These are phyloP conservation scores for Tragopan temminckii DNA, from an alignment of 2,797 vertebrate species.

Conservation along the genomic window DNA sequence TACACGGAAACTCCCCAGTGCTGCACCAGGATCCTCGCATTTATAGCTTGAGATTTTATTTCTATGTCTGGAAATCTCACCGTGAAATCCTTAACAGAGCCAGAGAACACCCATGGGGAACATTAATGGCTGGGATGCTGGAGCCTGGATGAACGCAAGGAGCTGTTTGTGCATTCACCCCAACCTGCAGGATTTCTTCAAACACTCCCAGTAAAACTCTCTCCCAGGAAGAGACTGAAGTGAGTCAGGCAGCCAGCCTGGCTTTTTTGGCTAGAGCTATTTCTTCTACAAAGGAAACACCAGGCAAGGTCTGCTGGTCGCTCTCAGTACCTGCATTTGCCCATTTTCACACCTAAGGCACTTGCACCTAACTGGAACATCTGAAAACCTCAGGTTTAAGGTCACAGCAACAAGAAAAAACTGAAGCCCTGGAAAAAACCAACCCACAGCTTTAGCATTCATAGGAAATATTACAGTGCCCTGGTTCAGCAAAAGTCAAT, in stretches of 20 bases:
- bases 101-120: not conserved
- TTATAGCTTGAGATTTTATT: not conserved
- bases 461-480: not conserved
- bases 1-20: accelerated
- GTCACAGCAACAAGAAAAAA: not conserved
- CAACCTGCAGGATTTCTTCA: not conserved
- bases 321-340: not conserved
- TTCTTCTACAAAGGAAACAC: not conserved
- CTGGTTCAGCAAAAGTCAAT: not conserved
- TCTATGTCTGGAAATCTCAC: not conserved
- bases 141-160: not conserved
- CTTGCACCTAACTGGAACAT: not conserved
- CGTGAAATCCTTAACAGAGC: not conserved
- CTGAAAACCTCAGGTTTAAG: not conserved
- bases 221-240: not conserved
- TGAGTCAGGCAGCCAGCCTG: not conserved
- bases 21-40: not conserved
- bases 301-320: not conserved
- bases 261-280: not conserved
- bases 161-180: not conserved
- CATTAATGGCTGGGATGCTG: not conserved
- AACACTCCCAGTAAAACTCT: not conserved
- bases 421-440: not conserved
- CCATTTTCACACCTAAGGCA: not conserved
- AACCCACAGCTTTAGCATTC: not conserved